A percentile compares a stretch with the other conserved stretches of the same genome.
These are phyloP conservation scores for Drosophila nannoptera DNA, from an alignment of 1,140 invertebrate genomes.

Conservation along the genomic window DNA sequence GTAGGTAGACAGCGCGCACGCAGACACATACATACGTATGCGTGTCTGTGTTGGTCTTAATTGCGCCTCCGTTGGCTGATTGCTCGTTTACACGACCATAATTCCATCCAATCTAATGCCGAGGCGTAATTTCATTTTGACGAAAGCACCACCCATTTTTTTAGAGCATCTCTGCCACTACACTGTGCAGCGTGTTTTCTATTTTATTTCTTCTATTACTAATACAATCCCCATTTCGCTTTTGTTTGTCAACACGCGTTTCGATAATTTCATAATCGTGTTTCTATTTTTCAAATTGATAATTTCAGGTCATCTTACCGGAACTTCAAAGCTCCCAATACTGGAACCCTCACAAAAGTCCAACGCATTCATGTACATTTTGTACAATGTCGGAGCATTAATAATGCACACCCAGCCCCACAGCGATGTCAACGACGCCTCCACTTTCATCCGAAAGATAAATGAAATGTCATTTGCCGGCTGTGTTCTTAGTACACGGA, in stretches of 20 bases:
- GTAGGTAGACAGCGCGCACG: constrained; percentile 16
- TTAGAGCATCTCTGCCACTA: constrained; percentile 29
- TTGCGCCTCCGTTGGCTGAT: constrained; percentile 61
- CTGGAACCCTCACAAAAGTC: constrained; percentile 9
- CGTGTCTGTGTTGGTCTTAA: constrained; percentile 44
- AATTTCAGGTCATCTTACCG: constrained; percentile 51
- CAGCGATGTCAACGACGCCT: constrained; percentile 20
- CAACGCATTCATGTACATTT: constrained; percentile 11
- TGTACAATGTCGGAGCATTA: constrained; percentile 32
- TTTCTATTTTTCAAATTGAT: constrained; percentile 71
- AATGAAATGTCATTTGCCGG: constrained; percentile 68
- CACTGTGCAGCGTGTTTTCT: constrained; percentile 23
- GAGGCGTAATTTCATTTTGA: constrained; percentile 67
- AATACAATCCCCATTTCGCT: neutral
- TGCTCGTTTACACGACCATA: constrained; percentile 54
- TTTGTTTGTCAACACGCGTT: neutral
- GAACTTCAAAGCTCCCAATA: constrained; percentile 58
- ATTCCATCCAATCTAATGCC: constrained; percentile 68
- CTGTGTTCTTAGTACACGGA: constrained; percentile 18
- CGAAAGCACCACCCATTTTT: constrained; percentile 66
- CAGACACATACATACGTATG: constrained; percentile 1
- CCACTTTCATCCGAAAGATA: constrained; percentile 50
- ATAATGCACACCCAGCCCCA: constrained; percentile 50
- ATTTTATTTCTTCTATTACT: neutral
- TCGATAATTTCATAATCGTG: constrained; percentile 74